Evolutionary conservation across 2,888 invertebrate genomes (phyloP).

Genomic region (Caenorhabditis macrosperma): DNA sequence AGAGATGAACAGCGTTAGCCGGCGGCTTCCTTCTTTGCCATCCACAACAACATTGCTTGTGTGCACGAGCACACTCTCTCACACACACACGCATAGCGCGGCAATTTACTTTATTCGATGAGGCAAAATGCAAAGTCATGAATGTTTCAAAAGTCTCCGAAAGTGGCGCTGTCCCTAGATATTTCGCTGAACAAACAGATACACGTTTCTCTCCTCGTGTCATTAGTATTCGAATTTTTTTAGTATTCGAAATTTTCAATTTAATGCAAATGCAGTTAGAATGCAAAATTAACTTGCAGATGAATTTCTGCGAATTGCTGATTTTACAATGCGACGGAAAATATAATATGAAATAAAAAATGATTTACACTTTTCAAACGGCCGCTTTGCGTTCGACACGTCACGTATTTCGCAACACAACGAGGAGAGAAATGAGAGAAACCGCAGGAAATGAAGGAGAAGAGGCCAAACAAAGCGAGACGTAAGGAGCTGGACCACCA

Average conservation of each 20-base stretch:
- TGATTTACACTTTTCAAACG: neutral
- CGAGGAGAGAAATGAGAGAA: slow-evolving; percentile 6
- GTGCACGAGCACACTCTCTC: neutral
- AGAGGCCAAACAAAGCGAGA: slow-evolving; percentile 2
- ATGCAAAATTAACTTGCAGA: no score
- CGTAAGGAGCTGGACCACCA: neutral
- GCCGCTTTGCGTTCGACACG: slow-evolving; percentile 1
- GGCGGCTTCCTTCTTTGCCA: neutral
- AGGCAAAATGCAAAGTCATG: neutral
- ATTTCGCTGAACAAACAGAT: no score
- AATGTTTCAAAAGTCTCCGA: neutral
- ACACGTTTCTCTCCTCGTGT: no score
- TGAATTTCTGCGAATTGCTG: no score
- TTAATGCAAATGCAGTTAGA: no score
- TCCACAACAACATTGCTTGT: neutral
- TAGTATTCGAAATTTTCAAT: no score
- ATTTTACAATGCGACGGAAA: no score
- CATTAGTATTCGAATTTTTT: no score
- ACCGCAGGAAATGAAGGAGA: neutral
- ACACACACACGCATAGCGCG: neutral
- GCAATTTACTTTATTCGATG: neutral
- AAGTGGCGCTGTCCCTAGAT: no score
- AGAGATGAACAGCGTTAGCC: slow-evolving; percentile 23
- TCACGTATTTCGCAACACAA: slow-evolving; percentile 35
- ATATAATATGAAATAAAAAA: neutral